phyloP scores from a whole-genome alignment of 2,888 invertebrate species.

The Aphidius colemani region DNA sequence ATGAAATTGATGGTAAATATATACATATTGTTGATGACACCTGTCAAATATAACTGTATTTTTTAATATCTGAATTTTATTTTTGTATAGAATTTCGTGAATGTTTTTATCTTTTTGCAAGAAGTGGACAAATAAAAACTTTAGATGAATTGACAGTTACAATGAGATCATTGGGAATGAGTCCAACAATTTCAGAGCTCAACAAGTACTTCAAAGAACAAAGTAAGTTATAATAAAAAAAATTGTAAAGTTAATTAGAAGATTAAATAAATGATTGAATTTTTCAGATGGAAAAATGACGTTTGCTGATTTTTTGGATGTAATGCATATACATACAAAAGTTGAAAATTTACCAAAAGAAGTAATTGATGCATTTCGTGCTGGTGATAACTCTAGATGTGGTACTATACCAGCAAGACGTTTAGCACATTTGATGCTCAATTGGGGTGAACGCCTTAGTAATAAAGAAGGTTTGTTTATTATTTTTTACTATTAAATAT shows the following conservation, averaged over 20 bases:
- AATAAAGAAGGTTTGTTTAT: slow-evolving; percentile 64
- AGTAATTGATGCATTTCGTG: slow-evolving; percentile 87
- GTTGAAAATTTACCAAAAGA: slow-evolving; percentile 83
- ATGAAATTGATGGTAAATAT: slow-evolving; percentile 89
- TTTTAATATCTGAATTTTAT: neutral
- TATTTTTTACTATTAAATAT: slow-evolving; percentile 7
- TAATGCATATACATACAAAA: slow-evolving; percentile 88
- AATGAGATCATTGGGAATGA: slow-evolving; percentile 92
- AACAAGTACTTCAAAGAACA: slow-evolving; percentile 79
- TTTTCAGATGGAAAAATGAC: slow-evolving; percentile 83
- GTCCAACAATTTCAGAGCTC: slow-evolving; percentile 90
- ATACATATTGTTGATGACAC: neutral
- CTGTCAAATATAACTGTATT: neutral
- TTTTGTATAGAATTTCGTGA: slow-evolving; percentile 83
- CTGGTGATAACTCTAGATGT: slow-evolving; percentile 76
- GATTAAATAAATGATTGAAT: neutral
- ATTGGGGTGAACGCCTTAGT: slow-evolving; percentile 88
- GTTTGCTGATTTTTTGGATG: slow-evolving; percentile 93
- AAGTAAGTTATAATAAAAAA: slow-evolving; percentile 51
- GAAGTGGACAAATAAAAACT: slow-evolving; percentile 85
- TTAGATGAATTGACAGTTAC: slow-evolving; percentile 90
- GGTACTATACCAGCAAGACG: slow-evolving; percentile 82
- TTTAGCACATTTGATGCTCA: slow-evolving; percentile 81
- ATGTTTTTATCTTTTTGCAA: slow-evolving; percentile 93
- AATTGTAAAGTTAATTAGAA: too few relatives aligned